Base-by-base conservation (phyloP, 2,888 invertebrate genomes). In the Tridacna gigas region DNA sequence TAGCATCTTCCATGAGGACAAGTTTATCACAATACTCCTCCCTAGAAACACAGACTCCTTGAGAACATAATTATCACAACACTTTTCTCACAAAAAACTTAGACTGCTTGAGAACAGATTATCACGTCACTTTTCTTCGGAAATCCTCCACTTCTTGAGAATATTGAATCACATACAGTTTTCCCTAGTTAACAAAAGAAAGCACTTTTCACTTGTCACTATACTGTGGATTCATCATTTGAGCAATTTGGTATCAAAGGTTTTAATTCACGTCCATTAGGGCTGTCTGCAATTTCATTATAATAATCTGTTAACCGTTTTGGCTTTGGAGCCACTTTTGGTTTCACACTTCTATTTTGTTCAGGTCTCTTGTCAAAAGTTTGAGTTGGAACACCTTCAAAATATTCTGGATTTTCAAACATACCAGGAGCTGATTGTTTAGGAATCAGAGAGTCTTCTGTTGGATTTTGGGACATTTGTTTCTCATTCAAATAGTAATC, bases 321-420 rank as follows among this genome's bases (percentile, higher is more conserved):
- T 7, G 87, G 87, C 74, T 87, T 87, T 28, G 87, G 87, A 4
- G 87, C 87, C 20, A 84, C 67, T 77, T 85, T 83, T 4, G 87
- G 87, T 78, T 87, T 87, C n/a, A 83, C 74, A 80, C 80, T 81
- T 65, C 69, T 76, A 61, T 61, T 75, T 67, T 75, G 60, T 47
- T 47, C 67, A 74, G 45, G 26, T 77, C 45, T 51, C 25, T 37
- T 74, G n/a, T 61, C 51, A 56, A 22, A 37, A 18, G 28, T 65
- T 45, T 48, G 28, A 51, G 47, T 25, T 22, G 67, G 67, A 61
- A 82, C 84, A 28, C 81, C 84, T 15, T 89, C 90, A 71, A 90
- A 90, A 79, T 90, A 90, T 83, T 90, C 90, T 9, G 88, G 90
- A 87, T 90, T 90, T 82, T 90, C 88, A 82, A 90, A 86, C 15